Evolutionary conservation across 1,140 invertebrate genomes (phyloP), one percentile per base, ranked within the genome.

Genomic region (Cotesia glomerata): DNA sequence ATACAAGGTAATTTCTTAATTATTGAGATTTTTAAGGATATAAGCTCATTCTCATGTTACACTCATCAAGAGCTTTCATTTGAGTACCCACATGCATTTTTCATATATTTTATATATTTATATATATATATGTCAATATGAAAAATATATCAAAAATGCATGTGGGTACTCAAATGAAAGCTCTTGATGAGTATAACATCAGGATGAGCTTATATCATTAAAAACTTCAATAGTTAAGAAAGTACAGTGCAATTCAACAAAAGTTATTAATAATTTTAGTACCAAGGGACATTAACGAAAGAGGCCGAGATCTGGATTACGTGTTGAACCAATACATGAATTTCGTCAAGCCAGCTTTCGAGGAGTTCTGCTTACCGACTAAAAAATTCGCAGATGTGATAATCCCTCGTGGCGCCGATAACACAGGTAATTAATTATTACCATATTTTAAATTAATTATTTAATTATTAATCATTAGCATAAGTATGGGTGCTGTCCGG

Each of bases 351-450:
- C 98, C 98, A 51, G 97, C 98, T 1, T 99, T 99, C 89, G 98
- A 99, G 86, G 98, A 99, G 86, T 99, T 99, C 88, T 99, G 98
- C 86, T 91, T 97, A 77, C 98, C 98, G 56, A 99, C 98, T 0
- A 99, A 99, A 88, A 99, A 99, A 86, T 99, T 98, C 90, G 98
- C 98, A 65, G 98, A 99, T 89, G 96, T 99, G 36, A 99, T 99
- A 76, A 99, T 99, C 87, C 98, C 98, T 9, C 90, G 97, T 76
- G 97, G 97, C 74, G 97, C 97, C 45, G 97, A 99, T 84, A 99
- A 99, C 84, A 93, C 91, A 88, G 96, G 96, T 97, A 88, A 92
- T 89, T 75, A 54, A 56, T 72, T 71, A 74, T 9, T 64, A 64
- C 69, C 1, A 34, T 18, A 32, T 54, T 56, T 54, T 51, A 49